These are phyloP conservation scores for Staurois parvus DNA, from an alignment of 2,797 vertebrate species.

Conservation along the genomic window DNA sequence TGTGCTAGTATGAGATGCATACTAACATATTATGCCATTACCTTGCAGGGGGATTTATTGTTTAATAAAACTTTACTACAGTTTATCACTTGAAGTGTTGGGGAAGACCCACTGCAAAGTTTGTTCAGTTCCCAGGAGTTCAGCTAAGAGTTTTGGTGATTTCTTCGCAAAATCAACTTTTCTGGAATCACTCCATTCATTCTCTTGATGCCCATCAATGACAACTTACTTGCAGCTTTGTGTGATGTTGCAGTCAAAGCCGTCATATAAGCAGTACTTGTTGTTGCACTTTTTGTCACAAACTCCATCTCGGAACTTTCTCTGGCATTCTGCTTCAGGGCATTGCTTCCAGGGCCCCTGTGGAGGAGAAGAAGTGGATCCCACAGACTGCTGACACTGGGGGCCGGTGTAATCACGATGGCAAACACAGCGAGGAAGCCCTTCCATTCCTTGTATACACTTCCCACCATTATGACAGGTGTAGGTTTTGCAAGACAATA, in stretches of 20 bases:
- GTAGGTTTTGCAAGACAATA: constrained; percentile 2
- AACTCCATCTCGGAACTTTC: constrained; percentile 80
- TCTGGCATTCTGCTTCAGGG: constrained; percentile 75
- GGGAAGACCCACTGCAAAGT: too few relatives aligned
- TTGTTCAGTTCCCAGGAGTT: too few relatives aligned
- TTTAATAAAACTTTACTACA: too few relatives aligned
- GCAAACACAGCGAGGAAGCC: constrained; percentile 63
- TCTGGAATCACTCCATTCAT: too few relatives aligned
- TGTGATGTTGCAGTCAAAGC: constrained; percentile 82
- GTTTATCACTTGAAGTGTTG: too few relatives aligned
- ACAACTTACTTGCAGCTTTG: constrained; percentile 82
- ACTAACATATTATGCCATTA: too few relatives aligned
- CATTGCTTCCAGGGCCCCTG: constrained; percentile 83
- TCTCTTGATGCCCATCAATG: background rate
- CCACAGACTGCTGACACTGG: constrained; percentile 9
- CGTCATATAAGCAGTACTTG: constrained; percentile 83
- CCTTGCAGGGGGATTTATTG: too few relatives aligned
- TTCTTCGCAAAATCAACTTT: too few relatives aligned
- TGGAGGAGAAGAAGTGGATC: constrained; percentile 63
- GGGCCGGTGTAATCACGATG: constrained; percentile 34
- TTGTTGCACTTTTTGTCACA: constrained; percentile 82
- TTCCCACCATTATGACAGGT: constrained; percentile 36
- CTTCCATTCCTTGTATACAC: constrained; percentile 13
- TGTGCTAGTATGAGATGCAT: too few relatives aligned
- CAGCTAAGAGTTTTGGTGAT: too few relatives aligned